phyloP scores from a whole-genome alignment of 2,797 vertebrate genomes.

The Etheostoma nigrum region DNA sequence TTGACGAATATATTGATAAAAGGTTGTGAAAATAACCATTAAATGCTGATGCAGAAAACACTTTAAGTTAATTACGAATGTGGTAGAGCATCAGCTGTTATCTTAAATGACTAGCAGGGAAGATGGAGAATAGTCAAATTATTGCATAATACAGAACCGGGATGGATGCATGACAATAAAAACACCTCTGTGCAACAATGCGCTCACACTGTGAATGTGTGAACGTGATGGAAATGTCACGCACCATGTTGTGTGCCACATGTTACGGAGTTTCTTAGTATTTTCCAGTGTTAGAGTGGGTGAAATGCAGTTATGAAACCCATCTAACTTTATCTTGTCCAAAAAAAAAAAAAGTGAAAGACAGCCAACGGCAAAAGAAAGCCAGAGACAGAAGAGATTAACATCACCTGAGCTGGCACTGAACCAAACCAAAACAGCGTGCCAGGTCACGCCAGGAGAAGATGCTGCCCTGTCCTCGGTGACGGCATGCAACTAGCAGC shows the following conservation, averaged over 20 bases:
- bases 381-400: slow-evolving; percentile 77
- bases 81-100: slow-evolving; percentile 12
- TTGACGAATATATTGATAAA: slow-evolving; percentile 13
- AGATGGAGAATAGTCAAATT: background rate
- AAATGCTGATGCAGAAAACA: slow-evolving; percentile 17
- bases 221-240: background rate
- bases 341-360: slow-evolving; percentile 61
- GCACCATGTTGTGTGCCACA: slow-evolving; percentile 7
- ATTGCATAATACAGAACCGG: background rate
- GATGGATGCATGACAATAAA: background rate
- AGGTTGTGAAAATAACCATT: slow-evolving; percentile 33
- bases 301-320: slow-evolving; percentile 71
- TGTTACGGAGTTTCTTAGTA: slow-evolving; percentile 37
- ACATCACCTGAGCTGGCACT: slow-evolving; percentile 75
- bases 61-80: slow-evolving; percentile 12
- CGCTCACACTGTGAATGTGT: background rate
- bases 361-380: slow-evolving; percentile 78
- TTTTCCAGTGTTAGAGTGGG: slow-evolving; percentile 37
- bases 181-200: background rate
- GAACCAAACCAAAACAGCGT: slow-evolving; percentile 70
- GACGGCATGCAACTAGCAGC: slow-evolving; percentile 47
- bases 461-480: slow-evolving; percentile 39
- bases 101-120: slow-evolving; percentile 19
- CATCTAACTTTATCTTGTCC: slow-evolving; percentile 69
- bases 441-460: slow-evolving; percentile 71